These are phyloP conservation scores for Hemitrygon akajei DNA, from an alignment of 2,797 vertebrate genomes.

Conservation along the genomic window DNA sequence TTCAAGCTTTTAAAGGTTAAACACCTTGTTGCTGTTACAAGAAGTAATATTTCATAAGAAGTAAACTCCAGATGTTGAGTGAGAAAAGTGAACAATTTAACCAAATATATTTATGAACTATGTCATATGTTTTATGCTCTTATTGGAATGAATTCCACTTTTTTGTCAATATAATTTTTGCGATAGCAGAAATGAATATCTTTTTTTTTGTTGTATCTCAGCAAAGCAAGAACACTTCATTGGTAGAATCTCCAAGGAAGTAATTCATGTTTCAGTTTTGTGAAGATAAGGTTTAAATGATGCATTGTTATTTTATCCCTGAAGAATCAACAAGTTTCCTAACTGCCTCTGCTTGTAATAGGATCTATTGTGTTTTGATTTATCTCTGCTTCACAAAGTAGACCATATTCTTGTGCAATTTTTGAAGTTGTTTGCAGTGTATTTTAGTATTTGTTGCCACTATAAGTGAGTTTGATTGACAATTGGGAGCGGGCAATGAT, in stretches of 20 bases:
- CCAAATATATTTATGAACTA: not conserved
- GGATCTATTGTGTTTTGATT: not conserved
- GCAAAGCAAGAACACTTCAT: not conserved
- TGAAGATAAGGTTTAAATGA: not conserved
- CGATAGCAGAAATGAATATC: not conserved
- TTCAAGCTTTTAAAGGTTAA: not conserved
- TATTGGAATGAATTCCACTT: not conserved
- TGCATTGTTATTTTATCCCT: not conserved
- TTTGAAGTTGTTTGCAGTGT: too few relatives aligned
- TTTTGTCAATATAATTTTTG: not conserved
- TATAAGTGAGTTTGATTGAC: not conserved
- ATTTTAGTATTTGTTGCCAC: too few relatives aligned
- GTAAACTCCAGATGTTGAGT: not conserved
- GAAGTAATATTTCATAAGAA: not conserved
- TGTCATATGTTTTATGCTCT: too few relatives aligned
- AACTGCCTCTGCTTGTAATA: not conserved
- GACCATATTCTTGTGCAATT: not conserved
- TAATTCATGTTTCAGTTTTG: not conserved
- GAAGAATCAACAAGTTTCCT: not conserved
- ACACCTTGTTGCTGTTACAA: not conserved
- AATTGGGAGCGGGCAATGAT: not conserved
- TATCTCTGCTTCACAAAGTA: not conserved
- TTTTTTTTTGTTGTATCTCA: not conserved
- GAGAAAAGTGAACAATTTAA: not conserved
- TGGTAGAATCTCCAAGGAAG: not conserved